These are phyloP conservation scores for Galeopterus variegatus DNA, from an alignment of 2,113 vertebrate species.

Conservation along the genomic window DNA sequence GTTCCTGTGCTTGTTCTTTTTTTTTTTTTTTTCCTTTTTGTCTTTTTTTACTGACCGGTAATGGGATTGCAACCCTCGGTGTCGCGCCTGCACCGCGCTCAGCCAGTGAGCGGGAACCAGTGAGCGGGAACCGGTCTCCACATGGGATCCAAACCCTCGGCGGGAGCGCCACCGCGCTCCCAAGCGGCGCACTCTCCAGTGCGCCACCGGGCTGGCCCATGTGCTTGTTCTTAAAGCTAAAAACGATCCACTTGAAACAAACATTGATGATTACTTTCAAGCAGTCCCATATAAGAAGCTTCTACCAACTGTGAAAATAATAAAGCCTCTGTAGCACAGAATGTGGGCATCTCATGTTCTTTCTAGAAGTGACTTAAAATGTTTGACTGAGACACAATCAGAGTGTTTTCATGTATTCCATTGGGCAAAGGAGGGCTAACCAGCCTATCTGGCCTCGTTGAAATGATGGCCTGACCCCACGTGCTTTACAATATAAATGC, in stretches of 20 bases:
- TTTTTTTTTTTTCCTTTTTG: too few relatives aligned
- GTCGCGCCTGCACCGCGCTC: too few relatives aligned
- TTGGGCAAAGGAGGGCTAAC: not conserved
- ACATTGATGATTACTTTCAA: not conserved
- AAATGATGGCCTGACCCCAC: not conserved
- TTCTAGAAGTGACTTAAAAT: not conserved
- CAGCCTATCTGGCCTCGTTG: not conserved
- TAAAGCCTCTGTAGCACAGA: not conserved
- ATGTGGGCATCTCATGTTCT: not conserved
- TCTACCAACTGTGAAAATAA: not conserved
- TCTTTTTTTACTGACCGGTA: too few relatives aligned
- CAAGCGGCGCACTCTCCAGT: too few relatives aligned
- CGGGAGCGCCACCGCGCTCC: too few relatives aligned
- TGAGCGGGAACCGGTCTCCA: too few relatives aligned
- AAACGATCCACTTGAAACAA: slow-evolving; percentile 34
- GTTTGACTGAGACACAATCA: too few relatives aligned
- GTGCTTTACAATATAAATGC: not conserved
- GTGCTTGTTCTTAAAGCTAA: not conserved
- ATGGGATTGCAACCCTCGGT: too few relatives aligned
- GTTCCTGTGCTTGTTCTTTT: not conserved
- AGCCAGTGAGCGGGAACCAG: too few relatives aligned
- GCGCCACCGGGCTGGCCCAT: too few relatives aligned
- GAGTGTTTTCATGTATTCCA: not conserved
- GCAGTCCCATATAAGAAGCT: not conserved
- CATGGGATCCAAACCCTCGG: too few relatives aligned